Evolutionary conservation across 2,113 vertebrate species (phyloP).

Genomic region (Mionectes macconnelli): DNA sequence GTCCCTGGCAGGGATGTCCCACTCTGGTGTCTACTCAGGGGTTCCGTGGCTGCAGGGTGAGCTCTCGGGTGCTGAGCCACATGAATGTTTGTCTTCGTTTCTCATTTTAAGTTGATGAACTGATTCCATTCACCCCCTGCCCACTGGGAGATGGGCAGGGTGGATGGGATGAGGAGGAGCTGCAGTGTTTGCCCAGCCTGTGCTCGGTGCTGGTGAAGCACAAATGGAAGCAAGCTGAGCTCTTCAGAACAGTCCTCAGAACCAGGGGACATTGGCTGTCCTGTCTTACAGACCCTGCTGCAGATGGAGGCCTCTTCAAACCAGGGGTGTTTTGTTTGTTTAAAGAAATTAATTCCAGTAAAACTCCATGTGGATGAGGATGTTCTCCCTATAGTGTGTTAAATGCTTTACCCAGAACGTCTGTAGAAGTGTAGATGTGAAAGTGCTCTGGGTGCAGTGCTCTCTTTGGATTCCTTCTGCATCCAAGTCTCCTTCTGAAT

Average conservation of each 20-base stretch:
- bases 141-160: rapidly evolving
- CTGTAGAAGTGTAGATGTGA: too few relatives aligned
- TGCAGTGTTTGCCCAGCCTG: neutral
- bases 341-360: neutral
- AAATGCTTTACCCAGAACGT: neutral
- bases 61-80: neutral
- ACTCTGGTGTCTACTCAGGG: neutral
- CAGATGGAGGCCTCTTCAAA: neutral
- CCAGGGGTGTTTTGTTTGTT: neutral
- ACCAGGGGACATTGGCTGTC: neutral
- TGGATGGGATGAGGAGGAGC: neutral
- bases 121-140: neutral
- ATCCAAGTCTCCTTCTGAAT: neutral
- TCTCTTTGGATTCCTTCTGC: neutral
- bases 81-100: neutral
- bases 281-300: neutral
- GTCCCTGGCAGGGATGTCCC: neutral
- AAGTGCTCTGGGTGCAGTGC: neutral
- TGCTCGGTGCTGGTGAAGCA: neutral
- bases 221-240: neutral
- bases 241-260: neutral
- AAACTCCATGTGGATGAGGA: neutral
- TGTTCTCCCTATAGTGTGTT: neutral
- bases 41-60: neutral
- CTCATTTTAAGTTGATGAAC: neutral